Conservation (phyloP, 2,797 vertebrate species). For the Chlorospingus semifuscus region DNA sequence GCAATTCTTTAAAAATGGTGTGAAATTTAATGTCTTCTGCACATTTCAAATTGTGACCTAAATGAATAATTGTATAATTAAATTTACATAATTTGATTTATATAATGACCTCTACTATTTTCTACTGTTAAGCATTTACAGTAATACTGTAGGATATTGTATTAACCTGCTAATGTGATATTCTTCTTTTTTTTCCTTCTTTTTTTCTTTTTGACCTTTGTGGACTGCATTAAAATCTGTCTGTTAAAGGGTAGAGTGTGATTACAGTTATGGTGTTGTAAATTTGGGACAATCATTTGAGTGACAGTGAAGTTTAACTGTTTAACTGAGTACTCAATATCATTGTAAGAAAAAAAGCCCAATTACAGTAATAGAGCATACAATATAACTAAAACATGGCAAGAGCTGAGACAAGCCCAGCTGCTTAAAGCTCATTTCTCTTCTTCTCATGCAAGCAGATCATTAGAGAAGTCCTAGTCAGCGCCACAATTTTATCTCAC, state of each 20-base stretch:
- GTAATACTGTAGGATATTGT: not conserved
- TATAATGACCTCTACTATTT: conserved; percentile 5
- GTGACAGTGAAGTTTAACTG: not conserved
- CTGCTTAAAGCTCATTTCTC: conserved; percentile 2
- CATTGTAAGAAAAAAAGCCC: not conserved
- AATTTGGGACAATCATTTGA: conserved; percentile 15
- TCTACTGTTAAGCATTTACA: not conserved
- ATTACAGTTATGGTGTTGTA: not conserved
- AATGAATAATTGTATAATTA: not conserved
- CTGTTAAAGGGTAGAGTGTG: not conserved
- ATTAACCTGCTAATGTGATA: not conserved
- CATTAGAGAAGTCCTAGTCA: not conserved
- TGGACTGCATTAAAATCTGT: not conserved
- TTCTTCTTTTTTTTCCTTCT: not conserved
- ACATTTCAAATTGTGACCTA: not conserved
- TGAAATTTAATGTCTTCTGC: not conserved
- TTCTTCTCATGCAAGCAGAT: not conserved
- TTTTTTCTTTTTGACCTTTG: not conserved
- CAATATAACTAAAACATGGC: not conserved
- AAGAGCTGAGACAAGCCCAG: conserved; percentile 1
- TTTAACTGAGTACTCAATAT: not conserved
- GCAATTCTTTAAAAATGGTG: not conserved
- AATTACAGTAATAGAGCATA: not conserved
- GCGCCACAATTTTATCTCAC: not conserved
- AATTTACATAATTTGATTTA: conserved; percentile 2